Evolutionary conservation across 2,888 invertebrate genomes (phyloP).

Genomic region (Drosophila phalerata): DNA sequence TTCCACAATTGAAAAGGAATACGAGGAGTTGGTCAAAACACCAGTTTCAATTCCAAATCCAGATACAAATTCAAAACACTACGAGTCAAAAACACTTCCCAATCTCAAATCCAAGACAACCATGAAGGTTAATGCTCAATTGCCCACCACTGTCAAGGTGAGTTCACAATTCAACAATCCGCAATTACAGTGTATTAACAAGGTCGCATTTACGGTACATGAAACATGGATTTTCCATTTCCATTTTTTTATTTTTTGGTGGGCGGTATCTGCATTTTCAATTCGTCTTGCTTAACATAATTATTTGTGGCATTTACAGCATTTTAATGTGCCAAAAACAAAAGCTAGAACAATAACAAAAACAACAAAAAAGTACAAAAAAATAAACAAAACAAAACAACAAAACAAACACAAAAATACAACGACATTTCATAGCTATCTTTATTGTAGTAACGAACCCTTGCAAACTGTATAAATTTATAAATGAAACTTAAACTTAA

Average conservation of each 20-base stretch:
- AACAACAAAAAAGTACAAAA: slow-evolving; percentile 6
- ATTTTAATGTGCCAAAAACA: slow-evolving; percentile 15
- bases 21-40: slow-evolving; percentile 34
- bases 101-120: slow-evolving; percentile 30
- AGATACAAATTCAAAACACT: slow-evolving; percentile 7
- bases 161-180: slow-evolving; percentile 39
- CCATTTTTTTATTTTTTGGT: slow-evolving; percentile 1
- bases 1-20: slow-evolving; percentile 44
- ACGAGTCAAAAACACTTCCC: slow-evolving; percentile 30
- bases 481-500: neutral
- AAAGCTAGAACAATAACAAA: slow-evolving; percentile 16
- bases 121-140: slow-evolving; percentile 79
- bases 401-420: slow-evolving; percentile 30
- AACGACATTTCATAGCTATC: neutral
- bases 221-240: slow-evolving; percentile 1
- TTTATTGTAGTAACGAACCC: neutral
- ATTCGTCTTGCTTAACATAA: slow-evolving; percentile 41
- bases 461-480: neutral
- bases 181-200: neutral
- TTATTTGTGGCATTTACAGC: slow-evolving; percentile 30
- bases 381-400: slow-evolving; percentile 5
- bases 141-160: slow-evolving; percentile 81
- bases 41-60: neutral
- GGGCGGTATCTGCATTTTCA: slow-evolving; percentile 14
- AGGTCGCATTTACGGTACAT: slow-evolving; percentile 1